Conservation (phyloP, 2,797 vertebrate species). For the Pteropus rufus region DNA sequence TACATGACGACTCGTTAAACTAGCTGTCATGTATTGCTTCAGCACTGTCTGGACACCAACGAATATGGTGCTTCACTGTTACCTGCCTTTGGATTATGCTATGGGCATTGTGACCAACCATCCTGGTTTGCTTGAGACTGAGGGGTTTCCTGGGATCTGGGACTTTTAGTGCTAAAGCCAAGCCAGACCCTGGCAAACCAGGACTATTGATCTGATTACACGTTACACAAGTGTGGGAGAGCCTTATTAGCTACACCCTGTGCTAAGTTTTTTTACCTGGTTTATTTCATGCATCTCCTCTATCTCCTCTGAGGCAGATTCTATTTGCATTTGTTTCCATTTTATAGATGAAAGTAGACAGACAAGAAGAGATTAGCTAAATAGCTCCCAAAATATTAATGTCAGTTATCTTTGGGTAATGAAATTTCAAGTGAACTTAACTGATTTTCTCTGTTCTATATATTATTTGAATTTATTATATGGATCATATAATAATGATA, state of each 20-base stretch:
- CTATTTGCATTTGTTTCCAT: background rate
- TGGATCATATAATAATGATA: slow-evolving; percentile 27
- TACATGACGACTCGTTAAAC: background rate
- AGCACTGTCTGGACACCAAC: background rate
- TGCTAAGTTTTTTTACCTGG: background rate
- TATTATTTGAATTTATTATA: slow-evolving; percentile 11
- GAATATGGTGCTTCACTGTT: background rate
- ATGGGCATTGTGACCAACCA: background rate
- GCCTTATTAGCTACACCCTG: background rate
- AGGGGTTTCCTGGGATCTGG: background rate
- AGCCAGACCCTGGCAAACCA: background rate
- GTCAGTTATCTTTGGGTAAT: background rate
- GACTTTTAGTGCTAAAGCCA: background rate
- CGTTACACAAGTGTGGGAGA: background rate
- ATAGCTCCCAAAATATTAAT: background rate
- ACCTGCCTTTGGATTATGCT: background rate
- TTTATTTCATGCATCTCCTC: background rate
- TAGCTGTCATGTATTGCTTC: background rate
- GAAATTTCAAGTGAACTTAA: background rate
- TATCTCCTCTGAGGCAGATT: background rate
- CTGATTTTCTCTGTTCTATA: background rate
- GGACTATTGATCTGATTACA: no score
- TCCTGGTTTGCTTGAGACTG: background rate
- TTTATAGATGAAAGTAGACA: background rate
- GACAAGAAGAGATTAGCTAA: background rate